Percentiles rank a stretch among this genome's conserved stretches.
Evolutionary conservation across 1,140 invertebrate genomes (phyloP).

Genomic region (Listronotus bonariensis): DNA sequence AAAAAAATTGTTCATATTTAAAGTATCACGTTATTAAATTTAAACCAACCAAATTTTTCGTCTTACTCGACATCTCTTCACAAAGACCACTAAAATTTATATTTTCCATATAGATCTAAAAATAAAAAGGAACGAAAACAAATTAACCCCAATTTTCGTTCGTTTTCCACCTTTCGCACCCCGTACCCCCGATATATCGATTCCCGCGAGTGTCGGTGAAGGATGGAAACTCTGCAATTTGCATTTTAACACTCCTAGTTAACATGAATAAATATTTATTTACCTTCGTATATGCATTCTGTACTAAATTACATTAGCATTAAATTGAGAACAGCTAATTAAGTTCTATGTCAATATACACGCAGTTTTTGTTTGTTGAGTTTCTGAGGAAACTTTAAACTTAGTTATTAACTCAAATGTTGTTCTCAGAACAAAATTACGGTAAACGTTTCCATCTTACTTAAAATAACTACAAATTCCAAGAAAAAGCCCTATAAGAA

Average conservation of each 20-base stretch:
- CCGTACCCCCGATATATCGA: constrained; percentile 29
- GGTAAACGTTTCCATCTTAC: too few species aligned
- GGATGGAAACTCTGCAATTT: constrained; percentile 43
- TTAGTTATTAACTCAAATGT: too few species aligned
- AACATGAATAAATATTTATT: constrained; percentile 46
- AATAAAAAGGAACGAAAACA: constrained; percentile 30
- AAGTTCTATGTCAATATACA: constrained; percentile 6
- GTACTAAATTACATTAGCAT: constrained; percentile 41
- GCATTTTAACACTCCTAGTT: constrained; percentile 44
- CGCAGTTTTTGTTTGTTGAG: constrained; percentile 3
- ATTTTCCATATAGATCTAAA: neutral
- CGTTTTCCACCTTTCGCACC: constrained; percentile 8
- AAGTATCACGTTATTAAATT: too few species aligned
- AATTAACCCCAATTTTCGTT: constrained; percentile 38
- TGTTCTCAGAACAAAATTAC: too few species aligned
- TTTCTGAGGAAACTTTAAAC: too few species aligned
- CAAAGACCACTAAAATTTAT: too few species aligned
- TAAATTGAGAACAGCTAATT: constrained; percentile 31
- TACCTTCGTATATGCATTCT: constrained; percentile 43
- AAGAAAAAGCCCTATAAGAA: too few species aligned
- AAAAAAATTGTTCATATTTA: too few species aligned
- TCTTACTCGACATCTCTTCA: too few species aligned
- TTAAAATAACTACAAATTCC: too few species aligned
- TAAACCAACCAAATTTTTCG: too few species aligned
- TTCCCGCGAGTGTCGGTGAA: constrained; percentile 35